Conservation (phyloP, 2,113 vertebrate species). For the Progne subis region DNA sequence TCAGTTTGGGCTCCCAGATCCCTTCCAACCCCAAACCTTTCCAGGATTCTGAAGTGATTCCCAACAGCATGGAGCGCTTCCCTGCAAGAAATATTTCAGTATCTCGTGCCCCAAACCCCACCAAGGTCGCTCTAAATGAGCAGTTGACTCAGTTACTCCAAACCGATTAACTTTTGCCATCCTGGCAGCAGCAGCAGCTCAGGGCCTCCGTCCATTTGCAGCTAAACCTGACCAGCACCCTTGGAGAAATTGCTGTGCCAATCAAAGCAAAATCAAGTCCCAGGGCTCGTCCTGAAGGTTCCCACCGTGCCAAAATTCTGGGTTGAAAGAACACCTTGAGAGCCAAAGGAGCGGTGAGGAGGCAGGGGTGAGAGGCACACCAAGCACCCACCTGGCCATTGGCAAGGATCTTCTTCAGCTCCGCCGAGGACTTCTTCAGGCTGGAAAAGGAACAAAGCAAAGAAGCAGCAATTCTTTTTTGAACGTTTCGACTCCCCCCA, state of each 20-base stretch:
- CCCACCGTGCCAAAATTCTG: neutral
- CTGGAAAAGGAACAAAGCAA: constrained; percentile 61
- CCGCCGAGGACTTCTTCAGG: constrained; percentile 95
- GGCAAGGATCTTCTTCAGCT: constrained; percentile 94
- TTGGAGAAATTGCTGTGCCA: constrained; percentile 30
- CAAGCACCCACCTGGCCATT: constrained; percentile 89
- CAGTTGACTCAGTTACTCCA: constrained; percentile 60
- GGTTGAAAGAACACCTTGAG: constrained; percentile 24
- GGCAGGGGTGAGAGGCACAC: neutral
- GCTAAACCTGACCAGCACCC: constrained; percentile 66
- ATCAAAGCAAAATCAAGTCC: neutral
- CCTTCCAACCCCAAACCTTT: neutral
- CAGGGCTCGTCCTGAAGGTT: neutral
- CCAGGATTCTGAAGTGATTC: neutral
- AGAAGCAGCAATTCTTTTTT: no score
- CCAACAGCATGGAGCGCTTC: neutral
- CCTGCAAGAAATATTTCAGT: neutral
- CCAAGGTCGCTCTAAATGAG: neutral
- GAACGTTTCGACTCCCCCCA: neutral
- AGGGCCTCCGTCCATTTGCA: constrained; percentile 60
- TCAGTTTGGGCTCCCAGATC: neutral
- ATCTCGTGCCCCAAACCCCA: neutral
- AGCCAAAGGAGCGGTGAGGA: neutral
- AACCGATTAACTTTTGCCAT: constrained; percentile 70
- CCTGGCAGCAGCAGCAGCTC: neutral